Conservation (phyloP, 2,113 vertebrate genomes). For the Perca flavescens region DNA sequence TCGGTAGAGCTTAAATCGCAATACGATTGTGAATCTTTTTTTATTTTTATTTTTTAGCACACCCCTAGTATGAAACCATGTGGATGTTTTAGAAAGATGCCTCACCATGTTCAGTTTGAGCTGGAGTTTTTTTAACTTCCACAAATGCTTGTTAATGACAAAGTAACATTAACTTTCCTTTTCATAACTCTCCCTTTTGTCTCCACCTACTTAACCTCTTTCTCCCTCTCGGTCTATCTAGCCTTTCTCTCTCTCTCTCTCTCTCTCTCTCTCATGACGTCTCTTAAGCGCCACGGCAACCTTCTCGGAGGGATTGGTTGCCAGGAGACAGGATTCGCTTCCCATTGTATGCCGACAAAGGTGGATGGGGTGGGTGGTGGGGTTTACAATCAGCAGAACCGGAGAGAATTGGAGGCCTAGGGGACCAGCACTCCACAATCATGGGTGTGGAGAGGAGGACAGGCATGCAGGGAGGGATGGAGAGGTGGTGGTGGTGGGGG, state of each 20-base stretch:
- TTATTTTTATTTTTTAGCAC: too few relatives aligned
- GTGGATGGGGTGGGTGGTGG: slow-evolving; percentile 57
- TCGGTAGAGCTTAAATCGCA: too few relatives aligned
- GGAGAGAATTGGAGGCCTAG: slow-evolving; percentile 63
- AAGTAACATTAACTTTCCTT: slow-evolving; percentile 33
- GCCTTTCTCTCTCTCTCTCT: background rate
- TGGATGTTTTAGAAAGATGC: background rate
- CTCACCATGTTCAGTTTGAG: background rate
- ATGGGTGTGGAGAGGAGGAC: slow-evolving; percentile 50
- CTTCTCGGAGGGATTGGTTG: slow-evolving; percentile 83
- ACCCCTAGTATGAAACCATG: background rate
- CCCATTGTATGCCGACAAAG: slow-evolving; percentile 82
- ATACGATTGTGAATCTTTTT: too few relatives aligned
- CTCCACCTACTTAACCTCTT: slow-evolving; percentile 43
- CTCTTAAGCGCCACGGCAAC: slow-evolving; percentile 75
- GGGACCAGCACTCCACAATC: slow-evolving; percentile 61
- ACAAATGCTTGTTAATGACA: slow-evolving; percentile 21
- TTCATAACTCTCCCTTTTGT: slow-evolving; percentile 32
- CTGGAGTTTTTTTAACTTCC: slow-evolving; percentile 38
- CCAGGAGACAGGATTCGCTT: slow-evolving; percentile 86
- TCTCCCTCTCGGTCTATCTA: slow-evolving; percentile 24
- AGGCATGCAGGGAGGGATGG: slow-evolving; percentile 20
- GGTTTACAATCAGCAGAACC: slow-evolving; percentile 75
- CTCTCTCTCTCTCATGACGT: slow-evolving; percentile 33
- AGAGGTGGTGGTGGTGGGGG: background rate